Evolutionary conservation across 2,888 invertebrate species (phyloP), one percentile per base, ranked within the genome.

Genomic region (Stenolophus ochropezus): DNA sequence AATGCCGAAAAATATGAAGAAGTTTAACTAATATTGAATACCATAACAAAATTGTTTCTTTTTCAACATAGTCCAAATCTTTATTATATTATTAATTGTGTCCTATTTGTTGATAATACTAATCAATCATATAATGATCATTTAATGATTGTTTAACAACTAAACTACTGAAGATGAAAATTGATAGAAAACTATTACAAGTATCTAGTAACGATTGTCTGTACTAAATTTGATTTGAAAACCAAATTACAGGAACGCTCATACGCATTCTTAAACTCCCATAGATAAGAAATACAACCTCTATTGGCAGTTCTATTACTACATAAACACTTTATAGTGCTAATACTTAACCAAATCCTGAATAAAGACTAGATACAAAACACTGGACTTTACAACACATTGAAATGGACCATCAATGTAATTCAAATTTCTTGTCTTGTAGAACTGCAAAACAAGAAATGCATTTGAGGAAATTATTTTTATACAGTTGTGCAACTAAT

Each of bases 161-260:
- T 42, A 42, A 42, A 42, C 33, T 42, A 42, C 4, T 42, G 33
- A 42, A 42, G 11, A 42, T 42, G 33, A 42, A 42, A 42, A 42
- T 42, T 6, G 33, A 42, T 42, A 42, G 11, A 8, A 42, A 42
- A 42, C 33, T 42, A 42, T 42, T 42, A 42, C 33, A 42, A 42
- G 33, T 23, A 61, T 71, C 71, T 42, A 71, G n/a, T 16, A 71
- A 42, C 47, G 42, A 42, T 42, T 71, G 47, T 71, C 71, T 14
- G 14, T 33, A 71, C 71, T 71, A 42, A 61, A 61, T 61, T 61
- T 61, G 61, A 25, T 61, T 25, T 61, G 11, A 42, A 1, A 8
- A 42, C 33, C 33, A 42, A 42, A 42, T n/a, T 42, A 42, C 33
- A 42, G 33, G 33, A 42, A 42, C 11, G 11, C 33, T 42, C 4